Conservation (phyloP, 2,113 vertebrate genomes). For the Aldabrachelys gigantea region DNA sequence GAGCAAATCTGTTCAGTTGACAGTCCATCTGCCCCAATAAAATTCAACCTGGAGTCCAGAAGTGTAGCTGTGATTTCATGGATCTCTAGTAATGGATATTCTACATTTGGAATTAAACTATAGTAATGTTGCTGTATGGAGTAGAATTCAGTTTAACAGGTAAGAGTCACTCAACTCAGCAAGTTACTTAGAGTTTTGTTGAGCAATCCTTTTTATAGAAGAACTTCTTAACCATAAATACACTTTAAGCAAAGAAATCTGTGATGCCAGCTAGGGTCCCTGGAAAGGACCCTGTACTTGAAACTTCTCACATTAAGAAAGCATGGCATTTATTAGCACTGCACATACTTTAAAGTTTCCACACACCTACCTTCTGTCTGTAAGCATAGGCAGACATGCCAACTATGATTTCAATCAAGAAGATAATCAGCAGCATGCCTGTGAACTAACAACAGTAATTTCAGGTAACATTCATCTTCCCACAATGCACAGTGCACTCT, state of each 20-base stretch:
- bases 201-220: neutral
- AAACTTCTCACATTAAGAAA: neutral
- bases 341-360: neutral
- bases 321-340: neutral
- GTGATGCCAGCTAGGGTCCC: neutral
- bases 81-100: neutral
- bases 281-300: neutral
- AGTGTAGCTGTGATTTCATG: neutral
- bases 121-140: neutral
- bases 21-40: neutral
- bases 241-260: neutral
- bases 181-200: neutral
- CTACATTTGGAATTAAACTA: neutral
- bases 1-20: neutral
- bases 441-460: neutral
- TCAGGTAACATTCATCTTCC: neutral
- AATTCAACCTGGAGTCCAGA: neutral
- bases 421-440: neutral
- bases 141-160: neutral
- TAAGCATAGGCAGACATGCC: neutral
- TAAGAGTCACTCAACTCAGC: neutral
- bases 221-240: neutral
- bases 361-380: neutral
- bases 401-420: rapidly evolving
- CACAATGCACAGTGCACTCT: rapidly evolving